These are phyloP conservation scores for Tenrec ecaudatus DNA, from an alignment of 2,113 vertebrate species.

Conservation along the genomic window DNA sequence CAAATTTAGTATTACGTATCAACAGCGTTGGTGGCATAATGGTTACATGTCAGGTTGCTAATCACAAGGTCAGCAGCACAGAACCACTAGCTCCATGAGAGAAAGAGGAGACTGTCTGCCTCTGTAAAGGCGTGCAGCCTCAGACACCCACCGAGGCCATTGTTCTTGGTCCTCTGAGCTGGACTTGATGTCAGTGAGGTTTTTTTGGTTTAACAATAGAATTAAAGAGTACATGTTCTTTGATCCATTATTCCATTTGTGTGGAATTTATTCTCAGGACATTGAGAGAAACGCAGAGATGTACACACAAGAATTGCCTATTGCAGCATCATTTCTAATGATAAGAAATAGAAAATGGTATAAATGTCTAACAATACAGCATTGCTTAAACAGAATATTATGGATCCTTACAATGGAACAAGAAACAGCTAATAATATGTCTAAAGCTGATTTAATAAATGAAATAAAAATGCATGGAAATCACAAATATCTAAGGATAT, in stretches of 20 bases:
- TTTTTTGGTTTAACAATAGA: too few species aligned
- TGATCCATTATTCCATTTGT: neutral
- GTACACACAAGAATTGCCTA: neutral
- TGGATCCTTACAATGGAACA: neutral
- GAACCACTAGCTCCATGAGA: too few species aligned
- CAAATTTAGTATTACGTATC: neutral
- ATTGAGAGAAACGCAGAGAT: neutral
- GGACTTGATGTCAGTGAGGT: too few species aligned
- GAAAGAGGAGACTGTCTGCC: too few species aligned
- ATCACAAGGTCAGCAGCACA: too few species aligned
- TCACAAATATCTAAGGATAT: constrained; percentile 31
- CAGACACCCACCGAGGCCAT: neutral
- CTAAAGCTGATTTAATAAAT: constrained; percentile 42
- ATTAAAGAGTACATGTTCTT: neutral
- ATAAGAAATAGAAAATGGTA: constrained; percentile 10
- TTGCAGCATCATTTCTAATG: constrained; percentile 29
- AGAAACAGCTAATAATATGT: neutral
- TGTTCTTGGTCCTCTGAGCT: neutral
- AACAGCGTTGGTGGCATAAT: neutral
- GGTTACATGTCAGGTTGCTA: too few species aligned
- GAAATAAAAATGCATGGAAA: constrained; percentile 24
- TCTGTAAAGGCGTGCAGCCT: too few species aligned
- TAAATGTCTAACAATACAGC: constrained; percentile 9
- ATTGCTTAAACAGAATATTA: constrained; percentile 51
- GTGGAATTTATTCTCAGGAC: constrained; percentile 6